A percentile compares a stretch with the other conserved stretches of the same genome.
Evolutionary conservation across 2,888 invertebrate genomes (phyloP).

Genomic region (Pheosia tremula): DNA sequence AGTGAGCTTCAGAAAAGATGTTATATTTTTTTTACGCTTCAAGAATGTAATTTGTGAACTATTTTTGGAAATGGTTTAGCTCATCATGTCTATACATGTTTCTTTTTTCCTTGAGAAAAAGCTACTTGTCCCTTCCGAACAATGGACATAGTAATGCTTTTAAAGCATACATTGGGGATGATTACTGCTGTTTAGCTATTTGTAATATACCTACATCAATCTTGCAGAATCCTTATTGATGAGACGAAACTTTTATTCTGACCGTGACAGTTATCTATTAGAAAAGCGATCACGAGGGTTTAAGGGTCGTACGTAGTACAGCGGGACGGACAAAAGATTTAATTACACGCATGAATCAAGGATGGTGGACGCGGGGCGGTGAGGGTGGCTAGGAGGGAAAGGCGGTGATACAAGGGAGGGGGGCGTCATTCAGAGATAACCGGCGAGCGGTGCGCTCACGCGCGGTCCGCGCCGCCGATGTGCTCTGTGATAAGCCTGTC

Average conservation of each 20-base stretch:
- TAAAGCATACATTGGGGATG: not conserved
- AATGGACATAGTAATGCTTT: too few species aligned
- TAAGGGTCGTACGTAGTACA: slow-evolving; percentile 60
- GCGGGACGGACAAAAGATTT: slow-evolving; percentile 79
- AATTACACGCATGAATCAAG: slow-evolving; percentile 84
- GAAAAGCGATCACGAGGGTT: slow-evolving; percentile 60
- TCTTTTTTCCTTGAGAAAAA: too few species aligned
- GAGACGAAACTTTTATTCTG: slow-evolving; percentile 55
- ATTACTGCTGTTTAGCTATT: not conserved
- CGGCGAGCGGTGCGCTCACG: slow-evolving; percentile 66
- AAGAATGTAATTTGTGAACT: too few species aligned
- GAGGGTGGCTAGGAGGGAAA: slow-evolving; percentile 27
- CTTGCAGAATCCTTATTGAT: slow-evolving; percentile 63
- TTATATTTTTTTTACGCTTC: not conserved
- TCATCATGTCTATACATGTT: too few species aligned
- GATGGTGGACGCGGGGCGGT: slow-evolving; percentile 51
- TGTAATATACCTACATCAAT: slow-evolving; percentile 48
- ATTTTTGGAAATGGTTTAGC: too few species aligned
- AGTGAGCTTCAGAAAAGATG: not conserved
- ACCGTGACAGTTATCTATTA: slow-evolving; percentile 50
- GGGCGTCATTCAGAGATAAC: slow-evolving; percentile 58
- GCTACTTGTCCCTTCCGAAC: too few species aligned
- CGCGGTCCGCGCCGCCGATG: slow-evolving; percentile 56
- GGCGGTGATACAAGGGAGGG: slow-evolving; percentile 36
- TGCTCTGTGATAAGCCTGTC: slow-evolving; percentile 57